Conservation (phyloP, 2,113 vertebrate species). For the Antechinus flavipes region DNA sequence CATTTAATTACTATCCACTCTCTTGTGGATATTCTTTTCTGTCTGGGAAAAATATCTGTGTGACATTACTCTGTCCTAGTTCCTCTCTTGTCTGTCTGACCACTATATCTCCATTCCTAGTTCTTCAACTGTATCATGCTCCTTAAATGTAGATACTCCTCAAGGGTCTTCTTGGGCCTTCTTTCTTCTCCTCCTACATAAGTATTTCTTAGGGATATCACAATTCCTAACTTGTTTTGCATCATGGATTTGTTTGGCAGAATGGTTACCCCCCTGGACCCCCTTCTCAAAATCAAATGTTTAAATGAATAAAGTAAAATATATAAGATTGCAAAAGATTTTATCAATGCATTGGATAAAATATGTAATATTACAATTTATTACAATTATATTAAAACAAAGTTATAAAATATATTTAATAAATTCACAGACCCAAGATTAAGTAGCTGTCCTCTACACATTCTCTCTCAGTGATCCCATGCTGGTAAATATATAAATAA, state of each 20-base stretch:
- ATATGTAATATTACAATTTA: not conserved
- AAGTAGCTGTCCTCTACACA: not conserved
- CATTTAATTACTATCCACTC: not conserved
- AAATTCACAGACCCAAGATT: not conserved
- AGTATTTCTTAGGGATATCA: not conserved
- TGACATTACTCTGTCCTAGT: not conserved
- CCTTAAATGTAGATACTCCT: not conserved
- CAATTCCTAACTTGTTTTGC: not conserved
- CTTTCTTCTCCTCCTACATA: not conserved
- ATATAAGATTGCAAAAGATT: not conserved
- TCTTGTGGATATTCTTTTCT: not conserved
- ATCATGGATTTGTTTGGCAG: not conserved
- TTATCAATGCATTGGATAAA: not conserved
- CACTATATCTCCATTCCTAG: not conserved
- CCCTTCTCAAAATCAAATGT: not conserved
- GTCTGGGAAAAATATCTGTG: not conserved
- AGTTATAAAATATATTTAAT: not conserved
- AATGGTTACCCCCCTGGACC: not conserved
- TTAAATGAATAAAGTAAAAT: not conserved
- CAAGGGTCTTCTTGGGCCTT: not conserved
- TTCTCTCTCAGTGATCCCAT: not conserved
- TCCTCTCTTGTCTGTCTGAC: not conserved
- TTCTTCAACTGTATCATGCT: not conserved
- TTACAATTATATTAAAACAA: not conserved
- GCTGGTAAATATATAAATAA: not conserved